phyloP scores from a whole-genome alignment of 1,140 invertebrate species.

The Diorhabda carinulata region DNA sequence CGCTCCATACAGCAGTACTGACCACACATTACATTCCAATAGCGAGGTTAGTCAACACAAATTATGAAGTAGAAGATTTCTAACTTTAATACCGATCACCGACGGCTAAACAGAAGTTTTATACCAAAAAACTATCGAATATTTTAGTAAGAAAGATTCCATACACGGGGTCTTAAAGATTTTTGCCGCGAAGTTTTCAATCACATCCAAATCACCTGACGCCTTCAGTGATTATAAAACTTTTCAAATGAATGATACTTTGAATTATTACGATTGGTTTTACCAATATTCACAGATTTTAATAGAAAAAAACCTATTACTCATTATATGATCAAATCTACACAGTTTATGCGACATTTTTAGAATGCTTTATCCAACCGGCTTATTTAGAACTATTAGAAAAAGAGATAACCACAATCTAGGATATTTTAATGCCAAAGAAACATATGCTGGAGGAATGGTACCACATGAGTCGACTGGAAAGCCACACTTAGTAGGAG shows the following conservation, averaged over 20 bases:
- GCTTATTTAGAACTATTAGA: constrained; percentile 12
- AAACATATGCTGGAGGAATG: constrained; percentile 17
- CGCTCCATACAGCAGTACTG: no score
- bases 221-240: constrained; percentile 29
- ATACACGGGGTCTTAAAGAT: constrained; percentile 18
- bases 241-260: constrained; percentile 30
- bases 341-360: background rate
- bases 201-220: constrained; percentile 36
- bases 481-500: no score
- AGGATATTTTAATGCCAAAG: constrained; percentile 12
- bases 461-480: no score
- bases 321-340: background rate
- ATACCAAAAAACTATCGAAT: no score
- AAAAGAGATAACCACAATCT: constrained; percentile 7
- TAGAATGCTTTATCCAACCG: constrained; percentile 8
- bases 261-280: constrained; percentile 14
- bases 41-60: constrained; percentile 4
- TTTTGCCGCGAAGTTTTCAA: constrained; percentile 34
- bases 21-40: no score
- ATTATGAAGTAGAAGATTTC: constrained; percentile 10
- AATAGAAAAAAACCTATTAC: constrained; percentile 1
- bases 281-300: constrained; percentile 14
- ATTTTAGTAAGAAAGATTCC: no score
- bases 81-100: constrained; percentile 11
- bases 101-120: background rate